Percentiles rank a stretch among this genome's conserved stretches.
phyloP scores from a whole-genome alignment of 2,888 invertebrate genomes.

The Limnephilus auricula region DNA sequence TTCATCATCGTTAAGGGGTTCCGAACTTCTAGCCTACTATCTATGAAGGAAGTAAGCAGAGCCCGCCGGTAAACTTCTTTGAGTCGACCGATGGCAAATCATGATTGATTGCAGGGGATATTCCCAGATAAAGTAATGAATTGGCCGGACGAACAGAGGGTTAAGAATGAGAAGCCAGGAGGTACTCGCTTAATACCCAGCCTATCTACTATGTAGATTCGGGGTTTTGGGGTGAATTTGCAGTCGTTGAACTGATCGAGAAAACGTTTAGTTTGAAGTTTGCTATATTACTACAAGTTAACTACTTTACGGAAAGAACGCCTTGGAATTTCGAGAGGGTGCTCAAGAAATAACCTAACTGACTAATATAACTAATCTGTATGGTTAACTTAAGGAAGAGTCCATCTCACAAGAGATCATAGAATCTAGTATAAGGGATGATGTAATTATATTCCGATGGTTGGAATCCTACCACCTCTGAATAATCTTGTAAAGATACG shows the following conservation, averaged over 20 bases:
- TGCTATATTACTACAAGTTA: neutral
- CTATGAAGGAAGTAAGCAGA: neutral
- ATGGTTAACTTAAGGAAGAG: neutral
- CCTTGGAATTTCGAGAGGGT: neutral
- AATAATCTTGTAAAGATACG: neutral
- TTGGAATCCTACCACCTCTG: neutral
- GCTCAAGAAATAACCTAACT: neutral
- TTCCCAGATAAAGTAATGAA: conserved; percentile 64
- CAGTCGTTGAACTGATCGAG: neutral
- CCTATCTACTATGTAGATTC: neutral
- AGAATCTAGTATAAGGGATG: neutral
- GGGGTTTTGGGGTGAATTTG: neutral
- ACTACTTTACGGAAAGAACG: neutral
- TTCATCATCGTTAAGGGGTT: conserved; percentile 55
- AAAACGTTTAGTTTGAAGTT: neutral
- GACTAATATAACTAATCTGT: neutral
- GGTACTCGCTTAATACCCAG: neutral
- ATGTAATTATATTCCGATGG: neutral
- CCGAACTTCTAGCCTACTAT: conserved; percentile 16
- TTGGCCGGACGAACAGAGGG: conserved; percentile 50
- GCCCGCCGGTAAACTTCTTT: conserved; percentile 52
- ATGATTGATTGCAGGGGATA: conserved; percentile 65
- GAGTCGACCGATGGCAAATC: conserved; percentile 64
- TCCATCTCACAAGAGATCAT: neutral
- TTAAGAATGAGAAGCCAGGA: neutral